These are phyloP conservation scores for Oryzias sinensis DNA, from an alignment of 2,797 vertebrate genomes.

Conservation along the genomic window DNA sequence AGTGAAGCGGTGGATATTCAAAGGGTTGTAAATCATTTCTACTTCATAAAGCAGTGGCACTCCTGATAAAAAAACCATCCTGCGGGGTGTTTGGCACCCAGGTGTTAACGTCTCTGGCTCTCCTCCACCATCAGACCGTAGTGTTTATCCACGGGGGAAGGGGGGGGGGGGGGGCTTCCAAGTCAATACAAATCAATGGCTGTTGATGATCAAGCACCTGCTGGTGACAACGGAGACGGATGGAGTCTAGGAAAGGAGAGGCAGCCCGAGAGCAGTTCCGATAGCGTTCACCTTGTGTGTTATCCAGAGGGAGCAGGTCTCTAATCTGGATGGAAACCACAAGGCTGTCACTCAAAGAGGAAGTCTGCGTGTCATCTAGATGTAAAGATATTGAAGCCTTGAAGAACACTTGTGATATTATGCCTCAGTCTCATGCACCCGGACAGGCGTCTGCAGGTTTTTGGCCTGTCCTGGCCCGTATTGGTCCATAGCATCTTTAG, in stretches of 20 bases:
- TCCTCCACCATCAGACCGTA: conserved; percentile 14
- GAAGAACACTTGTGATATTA: too few relatives aligned
- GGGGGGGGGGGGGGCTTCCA: conserved; percentile 22
- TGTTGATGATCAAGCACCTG: conserved; percentile 39
- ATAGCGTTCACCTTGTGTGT: conserved; percentile 17
- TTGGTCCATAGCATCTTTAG: too few relatives aligned
- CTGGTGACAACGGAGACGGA: conserved; percentile 22
- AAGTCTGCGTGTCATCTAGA: conserved; percentile 16
- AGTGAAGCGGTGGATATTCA: not conserved
- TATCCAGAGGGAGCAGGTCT: conserved; percentile 31
- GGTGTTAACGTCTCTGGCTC: conserved; percentile 19
- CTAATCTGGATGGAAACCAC: conserved; percentile 43
- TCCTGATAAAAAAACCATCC: conserved; percentile 1
- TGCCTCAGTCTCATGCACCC: too few relatives aligned
- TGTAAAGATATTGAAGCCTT: conserved; percentile 1
- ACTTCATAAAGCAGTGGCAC: conserved; percentile 8
- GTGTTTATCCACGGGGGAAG: conserved; percentile 10
- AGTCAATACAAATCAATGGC: conserved; percentile 27
- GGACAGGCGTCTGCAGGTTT: too few relatives aligned
- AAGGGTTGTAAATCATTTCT: conserved; percentile 15
- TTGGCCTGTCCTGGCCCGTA: too few relatives aligned
- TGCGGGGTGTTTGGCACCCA: conserved; percentile 18
- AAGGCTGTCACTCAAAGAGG: conserved; percentile 39
- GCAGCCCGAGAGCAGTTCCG: conserved; percentile 6
- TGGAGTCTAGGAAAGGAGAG: conserved; percentile 3